A percentile compares a stretch with the other conserved stretches of the same genome.
These are phyloP conservation scores for Dicerorhinus sumatrensis DNA, from an alignment of 2,113 vertebrate species.

Conservation along the genomic window DNA sequence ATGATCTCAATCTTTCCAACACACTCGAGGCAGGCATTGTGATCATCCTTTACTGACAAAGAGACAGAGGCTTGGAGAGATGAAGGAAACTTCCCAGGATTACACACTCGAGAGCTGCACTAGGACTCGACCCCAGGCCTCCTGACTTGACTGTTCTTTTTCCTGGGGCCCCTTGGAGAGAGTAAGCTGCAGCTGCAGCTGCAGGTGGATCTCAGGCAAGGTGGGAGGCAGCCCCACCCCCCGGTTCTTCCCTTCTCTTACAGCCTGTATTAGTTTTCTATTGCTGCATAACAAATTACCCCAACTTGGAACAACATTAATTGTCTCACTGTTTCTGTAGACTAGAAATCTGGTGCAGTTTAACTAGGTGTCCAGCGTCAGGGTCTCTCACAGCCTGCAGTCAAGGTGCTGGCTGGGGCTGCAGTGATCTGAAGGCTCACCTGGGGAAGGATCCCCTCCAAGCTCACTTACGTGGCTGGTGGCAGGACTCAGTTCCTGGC, in stretches of 20 bases:
- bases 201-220: background rate
- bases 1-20: background rate
- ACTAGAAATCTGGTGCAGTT: background rate
- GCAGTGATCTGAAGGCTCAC: background rate
- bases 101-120: background rate
- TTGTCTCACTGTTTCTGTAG: background rate
- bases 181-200: background rate
- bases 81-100: background rate
- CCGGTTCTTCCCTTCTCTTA: background rate
- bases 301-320: background rate
- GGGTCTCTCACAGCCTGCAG: background rate
- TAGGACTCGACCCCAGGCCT: background rate
- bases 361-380: background rate
- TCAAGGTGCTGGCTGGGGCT: background rate
- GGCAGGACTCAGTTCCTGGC: background rate
- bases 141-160: background rate
- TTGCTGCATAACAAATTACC: background rate
- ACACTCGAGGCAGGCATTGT: background rate
- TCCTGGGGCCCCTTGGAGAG: background rate
- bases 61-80: background rate
- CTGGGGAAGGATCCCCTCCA: background rate
- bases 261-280: background rate
- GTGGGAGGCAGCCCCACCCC: accelerated
- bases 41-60: background rate
- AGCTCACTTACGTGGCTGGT: background rate